These are phyloP conservation scores for Grus americana DNA, from an alignment of 2,113 vertebrate species.

Conservation along the genomic window DNA sequence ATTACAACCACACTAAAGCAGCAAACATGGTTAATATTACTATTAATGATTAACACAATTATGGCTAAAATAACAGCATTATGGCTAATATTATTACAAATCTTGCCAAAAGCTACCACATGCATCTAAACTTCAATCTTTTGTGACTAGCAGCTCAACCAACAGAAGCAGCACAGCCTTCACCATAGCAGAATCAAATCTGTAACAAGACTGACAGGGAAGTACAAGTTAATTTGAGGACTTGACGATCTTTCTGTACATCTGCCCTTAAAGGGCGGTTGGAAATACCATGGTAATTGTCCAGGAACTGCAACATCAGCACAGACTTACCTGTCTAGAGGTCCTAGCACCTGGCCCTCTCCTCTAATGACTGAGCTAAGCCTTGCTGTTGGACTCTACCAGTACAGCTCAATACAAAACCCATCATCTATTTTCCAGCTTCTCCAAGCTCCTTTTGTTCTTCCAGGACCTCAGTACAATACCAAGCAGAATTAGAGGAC, in stretches of 20 bases:
- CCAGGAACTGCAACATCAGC: neutral
- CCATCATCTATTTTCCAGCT: neutral
- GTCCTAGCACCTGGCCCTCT: neutral
- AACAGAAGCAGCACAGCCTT: neutral
- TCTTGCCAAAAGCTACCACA: neutral
- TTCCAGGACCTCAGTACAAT: neutral
- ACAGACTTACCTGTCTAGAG: neutral
- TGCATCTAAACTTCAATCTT: neutral
- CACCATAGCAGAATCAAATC: neutral
- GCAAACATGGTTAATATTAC: neutral
- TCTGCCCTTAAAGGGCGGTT: neutral
- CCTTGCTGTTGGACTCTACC: neutral
- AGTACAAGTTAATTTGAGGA: neutral
- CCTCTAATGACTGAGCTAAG: neutral
- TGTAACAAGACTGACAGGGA: neutral
- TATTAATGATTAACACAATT: neutral
- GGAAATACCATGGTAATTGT: neutral
- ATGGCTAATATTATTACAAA: neutral
- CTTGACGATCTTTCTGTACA: accelerated
- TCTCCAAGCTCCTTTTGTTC: neutral
- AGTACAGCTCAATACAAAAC: neutral
- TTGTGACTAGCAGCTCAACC: neutral
- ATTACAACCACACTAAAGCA: neutral
- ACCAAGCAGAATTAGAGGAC: neutral
- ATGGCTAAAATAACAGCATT: neutral